Percentiles rank a stretch among this genome's conserved stretches.
phyloP scores from a whole-genome alignment of 2,797 vertebrate genomes.

The Phyllotis vaccarum region DNA sequence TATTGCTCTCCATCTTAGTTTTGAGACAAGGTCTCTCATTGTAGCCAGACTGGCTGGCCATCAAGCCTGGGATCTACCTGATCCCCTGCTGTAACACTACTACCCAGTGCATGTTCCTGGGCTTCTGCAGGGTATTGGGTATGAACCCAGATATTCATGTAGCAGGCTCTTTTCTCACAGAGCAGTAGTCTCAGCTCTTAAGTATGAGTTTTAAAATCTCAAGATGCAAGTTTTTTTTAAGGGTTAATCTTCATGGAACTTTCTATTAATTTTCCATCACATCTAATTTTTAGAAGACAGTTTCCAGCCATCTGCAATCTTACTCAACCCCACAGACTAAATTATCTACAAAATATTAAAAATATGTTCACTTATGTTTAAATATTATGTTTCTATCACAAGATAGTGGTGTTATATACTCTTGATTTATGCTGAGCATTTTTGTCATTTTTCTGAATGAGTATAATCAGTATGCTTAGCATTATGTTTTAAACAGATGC shows the following conservation, averaged over 20 bases:
- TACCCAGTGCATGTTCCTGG: not conserved
- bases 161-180: not conserved
- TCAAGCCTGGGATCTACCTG: not conserved
- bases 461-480: slow-evolving; percentile 79
- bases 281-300: slow-evolving; percentile 39
- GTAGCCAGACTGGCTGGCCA: not conserved
- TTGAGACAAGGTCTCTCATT: not conserved
- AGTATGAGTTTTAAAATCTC: not conserved
- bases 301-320: slow-evolving; percentile 30
- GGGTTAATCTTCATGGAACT: not conserved
- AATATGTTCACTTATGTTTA: slow-evolving; percentile 71
- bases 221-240: not conserved
- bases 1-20: not conserved
- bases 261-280: slow-evolving; percentile 26
- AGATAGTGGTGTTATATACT: slow-evolving; percentile 67
- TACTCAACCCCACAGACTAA: slow-evolving; percentile 49
- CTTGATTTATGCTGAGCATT: slow-evolving; percentile 79
- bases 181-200: not conserved
- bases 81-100: not conserved
- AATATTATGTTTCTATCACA: slow-evolving; percentile 73
- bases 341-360: slow-evolving; percentile 74
- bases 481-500: slow-evolving; percentile 77
- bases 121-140: too few species aligned
- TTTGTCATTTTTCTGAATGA: slow-evolving; percentile 72
- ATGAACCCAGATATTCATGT: not conserved